Evolutionary conservation across 1,140 invertebrate species (phyloP).

Genomic region (Megalopta genalis): DNA sequence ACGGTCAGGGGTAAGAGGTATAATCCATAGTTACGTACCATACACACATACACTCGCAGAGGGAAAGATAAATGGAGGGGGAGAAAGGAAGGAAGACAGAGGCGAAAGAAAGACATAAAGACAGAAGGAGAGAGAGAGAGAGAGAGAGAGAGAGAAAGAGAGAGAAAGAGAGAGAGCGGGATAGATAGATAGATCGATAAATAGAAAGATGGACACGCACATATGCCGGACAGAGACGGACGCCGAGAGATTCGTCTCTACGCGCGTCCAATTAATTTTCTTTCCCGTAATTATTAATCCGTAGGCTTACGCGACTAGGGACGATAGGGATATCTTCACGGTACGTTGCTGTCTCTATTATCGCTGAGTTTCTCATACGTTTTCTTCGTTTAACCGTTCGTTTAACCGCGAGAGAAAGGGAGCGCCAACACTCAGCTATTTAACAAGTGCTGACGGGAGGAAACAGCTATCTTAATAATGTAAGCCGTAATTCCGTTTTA

Average conservation of each 20-base stretch:
- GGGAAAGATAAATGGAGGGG: too few species aligned
- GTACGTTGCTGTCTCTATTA: neutral
- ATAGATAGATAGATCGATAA: too few species aligned
- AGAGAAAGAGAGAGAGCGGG: too few species aligned
- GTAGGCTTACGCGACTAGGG: constrained; percentile 47
- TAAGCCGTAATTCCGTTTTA: constrained; percentile 57
- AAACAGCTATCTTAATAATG: constrained; percentile 60
- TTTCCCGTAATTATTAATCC: constrained; percentile 46
- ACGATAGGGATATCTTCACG: constrained; percentile 30
- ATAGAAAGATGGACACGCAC: neutral
- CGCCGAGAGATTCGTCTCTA: constrained; percentile 3
- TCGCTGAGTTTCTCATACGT: neutral
- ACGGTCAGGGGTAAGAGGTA: constrained; percentile 45
- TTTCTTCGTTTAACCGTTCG: neutral
- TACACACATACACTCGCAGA: neutral
- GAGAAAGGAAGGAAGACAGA: too few species aligned
- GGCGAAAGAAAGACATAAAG: too few species aligned
- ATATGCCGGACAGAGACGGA: constrained; percentile 28
- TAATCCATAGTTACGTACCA: constrained; percentile 27
- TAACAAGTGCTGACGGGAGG: constrained; percentile 13
- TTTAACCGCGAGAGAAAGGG: too few species aligned
- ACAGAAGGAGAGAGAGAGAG: too few species aligned
- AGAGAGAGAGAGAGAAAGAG: too few species aligned
- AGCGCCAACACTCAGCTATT: constrained; percentile 16
- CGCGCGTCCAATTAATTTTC: constrained; percentile 3